phyloP scores from a whole-genome alignment of 2,797 vertebrate species.

The Merluccius polli region DNA sequence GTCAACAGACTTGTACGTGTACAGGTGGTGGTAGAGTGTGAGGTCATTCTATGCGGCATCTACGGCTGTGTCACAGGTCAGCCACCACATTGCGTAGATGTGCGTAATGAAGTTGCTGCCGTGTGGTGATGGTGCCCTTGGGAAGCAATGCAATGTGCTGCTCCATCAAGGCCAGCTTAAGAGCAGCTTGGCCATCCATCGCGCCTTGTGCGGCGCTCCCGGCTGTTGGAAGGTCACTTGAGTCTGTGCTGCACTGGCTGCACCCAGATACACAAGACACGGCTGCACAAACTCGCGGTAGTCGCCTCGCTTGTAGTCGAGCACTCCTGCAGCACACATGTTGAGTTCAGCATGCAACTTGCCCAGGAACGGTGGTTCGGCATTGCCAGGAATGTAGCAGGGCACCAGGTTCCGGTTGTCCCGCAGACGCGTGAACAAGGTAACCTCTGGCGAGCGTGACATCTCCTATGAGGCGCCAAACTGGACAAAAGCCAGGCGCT shows the following conservation, averaged over 20 bases:
- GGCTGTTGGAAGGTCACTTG: no score
- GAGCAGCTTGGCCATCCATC: no score
- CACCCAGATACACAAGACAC: conserved; percentile 14
- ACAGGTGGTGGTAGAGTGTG: conserved; percentile 8
- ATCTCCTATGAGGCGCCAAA: no score
- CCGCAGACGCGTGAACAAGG: not conserved
- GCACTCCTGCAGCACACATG: conserved; percentile 2
- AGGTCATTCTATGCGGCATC: conserved; percentile 16
- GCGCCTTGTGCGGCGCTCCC: no score
- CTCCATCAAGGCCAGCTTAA: conserved; percentile 6
- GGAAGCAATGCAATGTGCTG: conserved; percentile 15
- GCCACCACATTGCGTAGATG: not conserved
- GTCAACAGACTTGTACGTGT: conserved; percentile 6
- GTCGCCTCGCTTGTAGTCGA: conserved; percentile 13
- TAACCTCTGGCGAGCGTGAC: not conserved
- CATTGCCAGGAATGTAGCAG: not conserved
- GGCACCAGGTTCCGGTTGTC: not conserved
- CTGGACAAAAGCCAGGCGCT: no score
- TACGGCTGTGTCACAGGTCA: not conserved
- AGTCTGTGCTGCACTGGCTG: no score
- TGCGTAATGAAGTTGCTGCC: not conserved
- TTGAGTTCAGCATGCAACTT: not conserved
- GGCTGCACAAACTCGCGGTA: conserved; percentile 6
- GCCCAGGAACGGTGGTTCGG: not conserved
- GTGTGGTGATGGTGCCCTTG: conserved; percentile 2